Evolutionary conservation across 1,140 invertebrate species (phyloP).

Genomic region (Drosophila sp.): DNA sequence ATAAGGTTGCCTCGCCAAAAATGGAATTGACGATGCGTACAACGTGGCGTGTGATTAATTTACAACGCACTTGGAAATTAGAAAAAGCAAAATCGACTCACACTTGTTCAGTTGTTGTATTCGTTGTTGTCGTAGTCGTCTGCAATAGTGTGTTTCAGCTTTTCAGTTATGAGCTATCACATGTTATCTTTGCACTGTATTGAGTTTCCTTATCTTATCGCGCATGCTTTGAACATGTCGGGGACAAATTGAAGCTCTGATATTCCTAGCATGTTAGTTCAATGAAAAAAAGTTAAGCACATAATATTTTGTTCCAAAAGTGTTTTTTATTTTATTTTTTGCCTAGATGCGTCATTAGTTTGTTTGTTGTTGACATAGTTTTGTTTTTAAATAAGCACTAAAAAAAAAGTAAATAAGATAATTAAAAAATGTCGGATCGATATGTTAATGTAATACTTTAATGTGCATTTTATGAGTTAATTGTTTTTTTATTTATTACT

Average conservation of each 20-base stretch:
- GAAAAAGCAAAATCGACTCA: slow-evolving; percentile 16
- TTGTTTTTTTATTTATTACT: slow-evolving; percentile 11
- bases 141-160: slow-evolving; percentile 1
- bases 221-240: slow-evolving; percentile 55
- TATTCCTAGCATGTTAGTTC: slow-evolving; percentile 41
- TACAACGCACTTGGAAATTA: slow-evolving; percentile 50
- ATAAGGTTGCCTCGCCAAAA: slow-evolving; percentile 29
- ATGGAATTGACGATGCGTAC: slow-evolving; percentile 17
- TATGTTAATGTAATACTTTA: slow-evolving; percentile 22
- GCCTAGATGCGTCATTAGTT: slow-evolving; percentile 37
- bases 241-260: slow-evolving; percentile 69
- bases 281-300: slow-evolving; percentile 38
- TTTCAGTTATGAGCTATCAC: slow-evolving; percentile 30
- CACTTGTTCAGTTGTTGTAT: slow-evolving; percentile 1
- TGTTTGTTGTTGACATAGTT: slow-evolving; percentile 49
- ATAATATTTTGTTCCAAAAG: slow-evolving; percentile 26
- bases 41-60: slow-evolving; percentile 54
- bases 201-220: slow-evolving; percentile 61
- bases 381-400: slow-evolving; percentile 59
- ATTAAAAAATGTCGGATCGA: no score
- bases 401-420: slow-evolving; percentile 81
- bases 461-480: slow-evolving; percentile 14
- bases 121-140: neutral
- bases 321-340: slow-evolving; percentile 38
- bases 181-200: slow-evolving; percentile 39